Percentiles rank a stretch among this genome's conserved stretches.
These are phyloP conservation scores for Steatocranus sp. DNA, from an alignment of 2,797 vertebrate genomes.

Conservation along the genomic window DNA sequence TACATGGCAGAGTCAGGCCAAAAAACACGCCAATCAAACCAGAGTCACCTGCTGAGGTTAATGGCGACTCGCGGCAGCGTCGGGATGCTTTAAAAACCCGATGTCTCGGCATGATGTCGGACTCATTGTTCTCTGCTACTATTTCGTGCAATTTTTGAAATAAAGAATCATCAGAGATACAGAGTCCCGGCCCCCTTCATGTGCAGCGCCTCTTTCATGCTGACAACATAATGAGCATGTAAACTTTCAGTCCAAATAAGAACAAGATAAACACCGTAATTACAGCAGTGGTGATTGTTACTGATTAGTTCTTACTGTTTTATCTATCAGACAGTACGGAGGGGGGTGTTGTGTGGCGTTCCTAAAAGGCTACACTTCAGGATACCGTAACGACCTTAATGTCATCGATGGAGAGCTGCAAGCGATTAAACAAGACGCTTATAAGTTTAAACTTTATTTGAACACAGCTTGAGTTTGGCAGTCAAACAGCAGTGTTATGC, in stretches of 20 bases:
- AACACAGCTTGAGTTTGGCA: background rate
- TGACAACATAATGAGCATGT: constrained; percentile 47
- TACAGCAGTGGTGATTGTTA: constrained; percentile 28
- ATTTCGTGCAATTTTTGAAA: constrained; percentile 31
- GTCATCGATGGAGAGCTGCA: background rate
- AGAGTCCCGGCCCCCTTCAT: background rate
- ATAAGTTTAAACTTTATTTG: background rate
- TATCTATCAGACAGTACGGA: background rate
- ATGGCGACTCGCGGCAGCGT: background rate
- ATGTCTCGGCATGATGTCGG: background rate
- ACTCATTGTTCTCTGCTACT: constrained; percentile 5
- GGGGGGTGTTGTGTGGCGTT: background rate
- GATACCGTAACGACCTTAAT: background rate
- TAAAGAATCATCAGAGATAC: constrained; percentile 15
- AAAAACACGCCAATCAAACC: background rate
- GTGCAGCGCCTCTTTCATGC: constrained; percentile 4
- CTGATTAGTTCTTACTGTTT: constrained; percentile 28
- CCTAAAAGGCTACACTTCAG: background rate
- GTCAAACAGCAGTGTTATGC: background rate
- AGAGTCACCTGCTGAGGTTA: background rate
- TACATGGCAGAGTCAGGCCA: background rate
- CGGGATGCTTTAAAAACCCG: background rate
- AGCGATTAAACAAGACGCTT: background rate
- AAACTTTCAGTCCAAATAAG: constrained; percentile 42
- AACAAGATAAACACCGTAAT: constrained; percentile 37